Evolutionary conservation across 1,140 invertebrate species (phyloP), one percentile per base, ranked within the genome.

Genomic region (Phthorimaea operculella): DNA sequence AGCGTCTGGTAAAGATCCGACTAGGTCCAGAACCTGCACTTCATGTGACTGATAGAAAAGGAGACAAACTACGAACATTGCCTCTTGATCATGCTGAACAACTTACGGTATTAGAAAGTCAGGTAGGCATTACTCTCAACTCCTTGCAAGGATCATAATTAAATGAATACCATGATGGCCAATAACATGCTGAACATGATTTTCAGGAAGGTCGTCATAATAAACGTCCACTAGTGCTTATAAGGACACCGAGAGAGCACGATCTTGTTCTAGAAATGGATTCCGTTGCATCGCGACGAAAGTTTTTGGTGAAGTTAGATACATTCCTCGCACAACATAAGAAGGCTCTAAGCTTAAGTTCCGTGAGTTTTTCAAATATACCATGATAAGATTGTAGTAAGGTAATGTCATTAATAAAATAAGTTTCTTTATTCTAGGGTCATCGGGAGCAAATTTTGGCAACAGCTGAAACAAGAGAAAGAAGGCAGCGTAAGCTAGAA

Each of bases 181-280:
- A n/a, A n/a, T n/a, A n/a, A n/a, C n/a, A n/a, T n/a, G n/a, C n/a
- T n/a, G n/a, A n/a, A 16, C 54, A 36, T 58, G 60, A 39, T 51
- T 81, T 86, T 58, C 82, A 92, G 83, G 92, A 93, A 60, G 87
- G 87, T 55, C 89, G 90, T n/a, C 88, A 85, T 16, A 91, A 92
- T 57, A 95, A 95, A 71, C 90, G 92, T 50, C 95, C 96, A 0
- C 89, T 98, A 72, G 88, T 98, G 0, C 77, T 98, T 8, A 87
- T 99, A 11, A 88, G 94, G 61, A 92, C 98, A 6, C 94, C 94
- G 0, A 90, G 93, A 52, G 97, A 99, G 87, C 97, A 99, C 76
- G 98, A 99, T 84, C 85, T 99, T 50, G 96, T 99, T n/a, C 86
- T 99, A 52, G 95, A 98, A 83, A 93, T 99, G 71, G 93, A 96